Base-by-base conservation (phyloP, 2,113 vertebrate species). In the Puma concolor region DNA sequence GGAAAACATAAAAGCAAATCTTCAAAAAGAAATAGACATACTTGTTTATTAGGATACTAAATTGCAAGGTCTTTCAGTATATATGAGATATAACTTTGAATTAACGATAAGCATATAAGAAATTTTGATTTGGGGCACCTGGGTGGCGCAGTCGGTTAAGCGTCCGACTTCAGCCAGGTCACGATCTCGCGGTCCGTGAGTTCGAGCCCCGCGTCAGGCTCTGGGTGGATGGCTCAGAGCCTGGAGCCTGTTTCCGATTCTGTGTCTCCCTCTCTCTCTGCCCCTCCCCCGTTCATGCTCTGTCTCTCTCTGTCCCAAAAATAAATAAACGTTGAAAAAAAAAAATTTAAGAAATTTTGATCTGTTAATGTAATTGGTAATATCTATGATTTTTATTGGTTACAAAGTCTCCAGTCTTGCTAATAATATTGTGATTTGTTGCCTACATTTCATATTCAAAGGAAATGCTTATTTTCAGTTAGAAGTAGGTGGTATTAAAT, bases 401-500 rank as follows among this genome's bases (percentile, higher is more conserved):
- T 69, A 80, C 25, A 71, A 64, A 36, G 13, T 91, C 52, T 33
- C 4, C 50, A 31, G 1, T 92, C 23, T 48, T 97, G 19, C 27
- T 79, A 72, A 85, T 64, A 84, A 84, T 92, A 83, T 7, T 67
- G 19, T 95, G 10, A 33, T 66, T 88, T 83, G 48, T 79, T 95
- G 41, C 33, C n/a, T 94, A 19, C 21, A 17, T 90, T 96, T 96
- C 16, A 82, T 66, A 82, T 54, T 81, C n/a, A 86, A 91, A 93
- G 36, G 14, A 84, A 91, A 74, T 89, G n/a, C 17, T 95, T 95
- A 84, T 91, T 96, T 86, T 94, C 29, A 89, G 41, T 71, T 86
- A 80, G 21, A 71, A 60, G 15, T 50, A 31, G 23, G 4, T 50
- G 41, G 83, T 29, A 71, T 81, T 57, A 83, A 86, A 94, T n/a